Evolutionary conservation across 2,113 vertebrate species (phyloP).

Genomic region (Corapipo altera): DNA sequence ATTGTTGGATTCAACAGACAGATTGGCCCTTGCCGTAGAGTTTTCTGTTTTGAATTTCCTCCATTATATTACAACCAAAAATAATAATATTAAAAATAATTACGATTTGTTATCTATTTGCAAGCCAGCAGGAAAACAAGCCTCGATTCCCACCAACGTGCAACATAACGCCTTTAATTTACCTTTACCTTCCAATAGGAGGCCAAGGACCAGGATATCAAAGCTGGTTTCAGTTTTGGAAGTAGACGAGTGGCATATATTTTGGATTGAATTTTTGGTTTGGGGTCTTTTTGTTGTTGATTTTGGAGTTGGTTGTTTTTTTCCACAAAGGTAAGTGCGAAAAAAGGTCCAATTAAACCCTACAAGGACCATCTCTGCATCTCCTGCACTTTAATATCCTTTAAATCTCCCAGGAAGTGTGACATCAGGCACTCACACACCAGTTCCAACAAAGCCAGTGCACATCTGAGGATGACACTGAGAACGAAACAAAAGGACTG

Average conservation of each 20-base stretch:
- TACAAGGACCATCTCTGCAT: not conserved
- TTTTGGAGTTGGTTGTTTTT: not conserved
- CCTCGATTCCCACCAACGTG: accelerated
- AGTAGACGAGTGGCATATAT: not conserved
- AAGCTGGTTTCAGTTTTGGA: not conserved
- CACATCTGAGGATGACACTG: accelerated
- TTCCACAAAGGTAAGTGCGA: not conserved
- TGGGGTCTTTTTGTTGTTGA: not conserved
- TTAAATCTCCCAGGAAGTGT: not conserved
- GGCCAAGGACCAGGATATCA: not conserved
- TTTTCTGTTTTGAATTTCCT: constrained; percentile 47
- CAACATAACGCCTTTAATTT: not conserved
- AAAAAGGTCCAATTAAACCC: not conserved
- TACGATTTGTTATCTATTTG: not conserved
- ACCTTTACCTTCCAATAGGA: not conserved
- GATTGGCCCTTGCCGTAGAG: constrained; percentile 50
- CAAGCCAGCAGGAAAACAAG: not conserved
- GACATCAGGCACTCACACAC: not conserved
- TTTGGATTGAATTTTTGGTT: not conserved
- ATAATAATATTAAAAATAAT: constrained; percentile 21
- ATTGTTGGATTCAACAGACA: constrained; percentile 67
- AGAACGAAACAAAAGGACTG: not conserved
- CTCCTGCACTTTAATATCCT: not conserved
- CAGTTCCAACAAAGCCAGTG: not conserved
- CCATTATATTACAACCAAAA: not conserved